Evolutionary conservation across 2,113 vertebrate species (phyloP), one percentile per base, ranked within the genome.

Genomic region (Tonatia bakeri): DNA sequence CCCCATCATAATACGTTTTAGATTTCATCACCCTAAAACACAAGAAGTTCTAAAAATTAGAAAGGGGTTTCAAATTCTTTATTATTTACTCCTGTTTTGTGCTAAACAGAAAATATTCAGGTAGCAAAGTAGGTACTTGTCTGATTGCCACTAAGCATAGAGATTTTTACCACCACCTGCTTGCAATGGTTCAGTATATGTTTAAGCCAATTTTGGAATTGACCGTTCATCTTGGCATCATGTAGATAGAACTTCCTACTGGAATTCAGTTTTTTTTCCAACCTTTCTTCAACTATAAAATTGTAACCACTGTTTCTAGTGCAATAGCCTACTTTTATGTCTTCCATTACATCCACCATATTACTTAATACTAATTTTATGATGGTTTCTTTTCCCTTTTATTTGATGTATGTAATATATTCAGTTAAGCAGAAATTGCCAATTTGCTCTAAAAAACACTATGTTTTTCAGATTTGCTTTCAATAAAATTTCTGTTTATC

Each of bases 341-440:
- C 43, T 96, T 92, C 38, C 91, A 15, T 90, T 87, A 54, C 24
- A 77, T 28, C n/a, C 2, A 76, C 7, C 5, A n/a, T 52, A 52
- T 70, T 90, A 77, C 31, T 88, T 79, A 87, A 90, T 52, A n/a
- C 8, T 93, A 73, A 87, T 90, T 79, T 89, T 96, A 94, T 91
- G 56, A 94, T 0, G 67, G 7, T 72, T 95, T 13, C 40, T 84
- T 96, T 97, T 69, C 56, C 33, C 90, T 79, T 94, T 97, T 76
- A 61, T 69, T 92, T 91, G 33, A 56, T 89, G 33, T 67, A 69
- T 22, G 0, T n/a, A 59, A 33, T 79, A 2, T 45, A 84, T 70
- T 95, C 59, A 95, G 17, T 83, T 97, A 94, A 94, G 90, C 83
- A 96, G 72, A 95, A 93, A 91, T 83, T 79, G 15, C 91, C 83